These are phyloP conservation scores for Aplocera efformata DNA, from an alignment of 2,888 invertebrate species.

Conservation along the genomic window DNA sequence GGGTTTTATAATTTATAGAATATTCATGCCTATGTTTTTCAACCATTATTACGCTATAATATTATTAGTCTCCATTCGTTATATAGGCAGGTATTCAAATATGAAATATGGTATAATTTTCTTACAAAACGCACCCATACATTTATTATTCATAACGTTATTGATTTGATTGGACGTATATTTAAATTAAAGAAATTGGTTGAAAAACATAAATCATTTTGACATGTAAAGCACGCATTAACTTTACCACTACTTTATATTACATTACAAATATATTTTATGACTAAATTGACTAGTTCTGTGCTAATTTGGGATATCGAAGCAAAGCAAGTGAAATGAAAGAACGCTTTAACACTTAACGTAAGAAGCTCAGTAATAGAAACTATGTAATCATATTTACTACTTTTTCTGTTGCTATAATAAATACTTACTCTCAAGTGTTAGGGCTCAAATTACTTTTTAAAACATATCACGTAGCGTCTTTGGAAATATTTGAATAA, in stretches of 20 bases:
- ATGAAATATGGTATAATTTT: too few species aligned
- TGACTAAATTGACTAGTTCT: slow-evolving; percentile 53
- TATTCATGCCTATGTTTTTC: too few species aligned
- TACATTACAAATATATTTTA: slow-evolving; percentile 39
- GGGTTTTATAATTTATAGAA: slow-evolving; percentile 26
- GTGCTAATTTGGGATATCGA: slow-evolving; percentile 45
- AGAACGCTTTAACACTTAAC: slow-evolving; percentile 32
- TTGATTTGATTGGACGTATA: too few species aligned
- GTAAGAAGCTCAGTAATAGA: slow-evolving; percentile 34
- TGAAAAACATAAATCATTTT: slow-evolving; percentile 11
- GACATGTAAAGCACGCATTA: slow-evolving; percentile 22
- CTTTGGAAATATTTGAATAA: too few species aligned
- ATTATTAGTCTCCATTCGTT: too few species aligned
- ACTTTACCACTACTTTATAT: slow-evolving; percentile 16
- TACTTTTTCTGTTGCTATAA: slow-evolving; percentile 11
- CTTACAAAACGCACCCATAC: too few species aligned
- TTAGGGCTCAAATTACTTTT: neutral
- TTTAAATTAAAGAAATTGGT: too few species aligned
- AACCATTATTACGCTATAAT: too few species aligned
- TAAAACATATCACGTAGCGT: too few species aligned
- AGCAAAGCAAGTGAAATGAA: slow-evolving; percentile 44
- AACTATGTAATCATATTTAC: slow-evolving; percentile 16
- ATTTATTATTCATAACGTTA: too few species aligned
- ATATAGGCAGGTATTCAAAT: too few species aligned
- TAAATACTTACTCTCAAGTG: neutral